Conservation (phyloP, 2,888 invertebrate species). For the Blastobasis lacticolella region DNA sequence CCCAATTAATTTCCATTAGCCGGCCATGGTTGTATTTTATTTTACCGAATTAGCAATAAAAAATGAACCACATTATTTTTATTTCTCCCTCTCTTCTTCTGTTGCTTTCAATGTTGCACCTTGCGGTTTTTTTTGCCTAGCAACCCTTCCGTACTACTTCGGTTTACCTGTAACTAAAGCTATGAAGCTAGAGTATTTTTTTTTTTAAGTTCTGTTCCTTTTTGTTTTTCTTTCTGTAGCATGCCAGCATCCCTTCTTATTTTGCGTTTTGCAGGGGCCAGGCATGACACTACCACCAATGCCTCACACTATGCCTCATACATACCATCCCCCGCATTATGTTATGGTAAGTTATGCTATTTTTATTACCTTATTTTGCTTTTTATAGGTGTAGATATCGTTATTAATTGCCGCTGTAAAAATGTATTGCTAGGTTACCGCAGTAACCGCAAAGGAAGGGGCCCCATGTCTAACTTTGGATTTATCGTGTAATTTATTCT, state of each 20-base stretch:
- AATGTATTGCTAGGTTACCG: too few relatives aligned
- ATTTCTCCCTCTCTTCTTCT: slow-evolving; percentile 2
- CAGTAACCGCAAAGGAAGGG: too few relatives aligned
- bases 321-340: slow-evolving; percentile 73
- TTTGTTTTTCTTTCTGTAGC: slow-evolving; percentile 48
- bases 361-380: slow-evolving; percentile 6
- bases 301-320: slow-evolving; percentile 71
- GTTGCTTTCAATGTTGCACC: slow-evolving; percentile 21
- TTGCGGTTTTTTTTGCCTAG: slow-evolving; percentile 5
- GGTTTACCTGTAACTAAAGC: not conserved
- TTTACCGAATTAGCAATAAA: not conserved
- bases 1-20: too few relatives aligned
- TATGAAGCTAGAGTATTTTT: slow-evolving; percentile 8
- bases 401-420: too few relatives aligned
- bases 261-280: slow-evolving; percentile 70
- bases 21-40: not conserved
- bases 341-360: slow-evolving; percentile 63
- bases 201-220: slow-evolving; percentile 26
- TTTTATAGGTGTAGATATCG: not conserved
- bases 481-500: too few relatives aligned
- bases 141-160: not conserved
- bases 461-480: too few relatives aligned
- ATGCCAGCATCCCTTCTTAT: slow-evolving; percentile 54
- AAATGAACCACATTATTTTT: too few relatives aligned
- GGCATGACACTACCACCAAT: slow-evolving; percentile 70